Evolutionary conservation across 2,113 vertebrate genomes (phyloP), one percentile per base, ranked within the genome.

Genomic region (Sinocyclocheilus maitianheensis): DNA sequence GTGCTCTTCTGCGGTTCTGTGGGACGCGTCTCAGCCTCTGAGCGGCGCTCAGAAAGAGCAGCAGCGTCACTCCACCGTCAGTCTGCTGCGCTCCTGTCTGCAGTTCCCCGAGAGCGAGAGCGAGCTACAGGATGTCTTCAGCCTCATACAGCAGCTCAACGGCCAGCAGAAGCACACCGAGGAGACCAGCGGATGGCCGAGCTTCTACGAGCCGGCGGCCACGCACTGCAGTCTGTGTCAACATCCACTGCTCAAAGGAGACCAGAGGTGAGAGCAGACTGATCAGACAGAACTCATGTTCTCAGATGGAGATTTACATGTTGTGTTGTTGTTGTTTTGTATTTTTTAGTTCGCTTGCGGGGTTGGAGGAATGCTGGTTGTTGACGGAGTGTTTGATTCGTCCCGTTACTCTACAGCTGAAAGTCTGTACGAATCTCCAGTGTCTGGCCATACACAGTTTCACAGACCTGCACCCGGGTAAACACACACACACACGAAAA

Each of bases 371-470:
- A 83, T 98, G 98, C 92, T 99, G 97, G 97, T 91, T 99, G 77
- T 92, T 99, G 84, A 99, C 98, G 71, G 96, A 97, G 62, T 95
- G 91, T 16, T 93, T 95, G 26, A 93, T 99, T 81, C 97, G 97
- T 91, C 92, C 96, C 1, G 97, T 97, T 65, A 96, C 96, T 83
- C 94, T 98, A 84, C 97, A 98, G 91, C 94, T 98, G 80, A 99
- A 99, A 91, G 94, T 98, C 88, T 99, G 98, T 91, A 93, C 96
- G 85, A 98, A 98, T 72, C 89, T 95, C 0, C 95, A 96, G 78
- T 99, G 98, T 91, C 92, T 99, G 91, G 97, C 97, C 24, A 90
- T 99, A 85, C 97, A 99, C 86, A 97, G 97, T 93, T 99, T 99
- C 94, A 96, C 94, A 71, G 97, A 99, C 92, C 96, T 99, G 87